Base-by-base conservation (phyloP, 35 echinoderm and acorn worm species). In the Lytechinus pictus region DNA sequence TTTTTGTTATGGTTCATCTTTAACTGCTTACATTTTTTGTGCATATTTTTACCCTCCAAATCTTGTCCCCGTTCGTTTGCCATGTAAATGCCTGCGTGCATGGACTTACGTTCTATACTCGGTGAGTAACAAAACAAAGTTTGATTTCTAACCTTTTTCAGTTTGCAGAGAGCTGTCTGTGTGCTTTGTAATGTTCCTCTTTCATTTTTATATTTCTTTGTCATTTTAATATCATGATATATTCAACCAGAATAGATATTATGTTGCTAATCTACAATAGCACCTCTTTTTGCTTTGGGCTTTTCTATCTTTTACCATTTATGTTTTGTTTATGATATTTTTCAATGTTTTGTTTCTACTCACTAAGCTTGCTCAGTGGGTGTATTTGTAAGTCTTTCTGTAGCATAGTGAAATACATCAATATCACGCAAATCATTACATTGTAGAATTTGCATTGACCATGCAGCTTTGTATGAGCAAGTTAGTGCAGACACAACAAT, bases 41-140 rank as follows among this genome's bases (percentile, higher is more conserved):
- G 95, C 95, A 52, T 96, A 91, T 96, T 89, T 91, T 96, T 92
- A 92, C 95, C 92, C 92, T 89, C 95, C 33, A 44, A 55, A 94
- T 61, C 94, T 91, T n/a, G 79, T 44, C 60, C 87, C 95, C 52
- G 19, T 91, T 58, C 86, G 13, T 86, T 55, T 95, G 96, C 61
- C 94, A 95, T 96, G 96, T 96, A 95, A 96, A 96, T 97, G 96
- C 96, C 86, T 72, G 89, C 95, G 96, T 96, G 97, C 96, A 98
- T 98, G 97, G 97, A 98, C 92, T 95, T 97, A 95, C 97, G 95
- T 89, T 95, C 97, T 96, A 94, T 96, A 52, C 86, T 96, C 60
- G 97, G 97, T 98, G 96, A 98, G 97, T 98, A 98, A 91, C 53
- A 86, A 95, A 55, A 79, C 66, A 79, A 52, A 93, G 92, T 93